Percentiles rank a stretch among this genome's conserved stretches.
phyloP scores from a whole-genome alignment of 2,797 vertebrate species.

The Falco naumanni region DNA sequence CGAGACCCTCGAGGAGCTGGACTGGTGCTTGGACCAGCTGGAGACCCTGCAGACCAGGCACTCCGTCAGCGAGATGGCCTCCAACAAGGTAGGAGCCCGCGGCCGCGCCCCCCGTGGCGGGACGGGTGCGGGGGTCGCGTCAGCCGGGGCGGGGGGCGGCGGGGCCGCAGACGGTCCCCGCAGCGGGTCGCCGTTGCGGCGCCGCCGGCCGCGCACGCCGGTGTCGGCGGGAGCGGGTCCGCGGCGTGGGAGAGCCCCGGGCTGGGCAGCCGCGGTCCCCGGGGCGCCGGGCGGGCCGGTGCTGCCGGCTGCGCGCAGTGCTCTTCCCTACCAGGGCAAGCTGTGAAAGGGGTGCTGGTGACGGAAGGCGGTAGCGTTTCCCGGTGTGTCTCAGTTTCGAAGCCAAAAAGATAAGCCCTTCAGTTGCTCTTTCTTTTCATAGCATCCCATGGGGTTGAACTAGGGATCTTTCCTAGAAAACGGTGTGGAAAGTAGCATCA shows the following conservation, averaged over 20 bases:
- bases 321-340: not conserved
- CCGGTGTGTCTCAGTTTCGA: not conserved
- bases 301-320: too few relatives aligned
- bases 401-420: not conserved
- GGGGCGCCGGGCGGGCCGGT: too few relatives aligned
- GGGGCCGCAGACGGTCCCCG: too few relatives aligned
- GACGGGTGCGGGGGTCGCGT: too few relatives aligned
- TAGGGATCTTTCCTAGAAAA: not conserved
- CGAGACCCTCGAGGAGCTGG: conserved; percentile 98
- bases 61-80: conserved; percentile 98
- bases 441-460: not conserved
- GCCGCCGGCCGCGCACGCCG: too few relatives aligned
- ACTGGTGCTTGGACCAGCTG: conserved; percentile 99
- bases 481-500: not conserved
- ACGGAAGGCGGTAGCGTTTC: not conserved
- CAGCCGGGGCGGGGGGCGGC: not conserved
- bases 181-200: too few relatives aligned
- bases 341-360: not conserved
- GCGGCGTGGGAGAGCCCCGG: too few relatives aligned
- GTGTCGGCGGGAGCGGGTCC: not conserved
- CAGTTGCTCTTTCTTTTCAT: not conserved
- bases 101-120: too few relatives aligned
- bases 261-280: too few relatives aligned
- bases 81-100: conserved; percentile 89
- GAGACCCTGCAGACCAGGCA: conserved; percentile 97